phyloP scores from a whole-genome alignment of 1,140 invertebrate genomes.

The Neelides sp. region DNA sequence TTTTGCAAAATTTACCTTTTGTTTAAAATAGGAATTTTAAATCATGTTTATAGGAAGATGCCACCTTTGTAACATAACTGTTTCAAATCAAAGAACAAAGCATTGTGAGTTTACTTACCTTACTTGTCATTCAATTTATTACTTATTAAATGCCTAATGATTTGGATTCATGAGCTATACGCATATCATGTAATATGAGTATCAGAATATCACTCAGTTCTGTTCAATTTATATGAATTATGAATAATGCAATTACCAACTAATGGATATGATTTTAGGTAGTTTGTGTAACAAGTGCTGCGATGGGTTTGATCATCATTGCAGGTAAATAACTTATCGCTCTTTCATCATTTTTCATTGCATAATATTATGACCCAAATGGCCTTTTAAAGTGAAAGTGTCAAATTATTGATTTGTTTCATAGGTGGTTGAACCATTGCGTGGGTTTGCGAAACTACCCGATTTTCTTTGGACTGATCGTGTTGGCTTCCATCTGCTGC shows the following conservation, averaged over 20 bases:
- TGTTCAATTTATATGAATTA: too few relatives aligned
- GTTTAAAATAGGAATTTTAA: too few relatives aligned
- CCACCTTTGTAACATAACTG: conserved; percentile 73
- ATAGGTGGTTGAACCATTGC: conserved; percentile 96
- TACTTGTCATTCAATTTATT: too few relatives aligned
- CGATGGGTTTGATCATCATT: conserved; percentile 68
- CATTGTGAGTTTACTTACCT: too few relatives aligned
- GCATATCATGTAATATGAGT: too few relatives aligned
- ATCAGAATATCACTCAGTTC: too few relatives aligned
- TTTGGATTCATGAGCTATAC: too few relatives aligned
- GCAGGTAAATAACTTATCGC: conserved; percentile 32
- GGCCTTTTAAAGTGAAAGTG: background rate
- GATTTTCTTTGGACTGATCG: conserved; percentile 69
- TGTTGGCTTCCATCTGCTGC: conserved; percentile 63
- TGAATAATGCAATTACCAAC: too few relatives aligned
- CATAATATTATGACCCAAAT: background rate
- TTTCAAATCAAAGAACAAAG: conserved; percentile 54
- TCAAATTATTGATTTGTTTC: conserved; percentile 31
- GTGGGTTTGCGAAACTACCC: conserved; percentile 80
- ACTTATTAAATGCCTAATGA: too few relatives aligned
- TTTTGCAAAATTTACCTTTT: too few relatives aligned
- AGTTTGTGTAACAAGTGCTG: conserved; percentile 95
- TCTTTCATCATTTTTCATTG: background rate
- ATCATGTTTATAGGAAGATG: too few relatives aligned
- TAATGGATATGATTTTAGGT: too few relatives aligned